Conservation (phyloP, 2,888 invertebrate genomes). For the Lasioglossum leucozonium region DNA sequence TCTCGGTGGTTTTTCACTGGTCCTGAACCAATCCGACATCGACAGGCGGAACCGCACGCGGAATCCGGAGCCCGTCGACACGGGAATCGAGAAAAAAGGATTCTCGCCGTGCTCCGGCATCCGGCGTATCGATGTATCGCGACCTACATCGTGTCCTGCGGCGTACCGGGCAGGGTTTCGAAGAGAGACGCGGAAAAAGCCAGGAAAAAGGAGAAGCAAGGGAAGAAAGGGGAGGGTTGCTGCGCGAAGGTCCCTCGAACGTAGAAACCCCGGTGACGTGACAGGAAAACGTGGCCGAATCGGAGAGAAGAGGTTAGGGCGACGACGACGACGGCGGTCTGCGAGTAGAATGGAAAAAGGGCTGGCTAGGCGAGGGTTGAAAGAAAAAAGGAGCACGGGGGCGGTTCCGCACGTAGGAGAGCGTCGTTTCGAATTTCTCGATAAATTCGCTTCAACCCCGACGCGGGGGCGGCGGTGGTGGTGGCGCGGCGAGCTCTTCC, state of each 20-base stretch:
- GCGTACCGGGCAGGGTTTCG: neutral
- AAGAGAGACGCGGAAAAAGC: neutral
- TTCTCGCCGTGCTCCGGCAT: slow-evolving; percentile 60
- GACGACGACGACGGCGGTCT: neutral
- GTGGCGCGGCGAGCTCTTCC: slow-evolving; percentile 69
- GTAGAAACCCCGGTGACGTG: slow-evolving; percentile 23
- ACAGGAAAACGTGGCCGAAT: slow-evolving; percentile 33
- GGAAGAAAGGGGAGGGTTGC: neutral
- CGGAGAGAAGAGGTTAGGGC: neutral
- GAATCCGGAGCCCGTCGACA: neutral
- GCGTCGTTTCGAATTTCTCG: slow-evolving; percentile 79
- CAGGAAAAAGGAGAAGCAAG: neutral
- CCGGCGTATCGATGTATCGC: slow-evolving; percentile 61
- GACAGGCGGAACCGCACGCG: slow-evolving; percentile 31
- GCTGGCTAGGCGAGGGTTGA: neutral
- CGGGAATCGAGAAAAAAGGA: slow-evolving; percentile 16
- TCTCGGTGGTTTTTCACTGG: neutral
- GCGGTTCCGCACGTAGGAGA: slow-evolving; percentile 4
- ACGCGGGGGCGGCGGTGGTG: no score
- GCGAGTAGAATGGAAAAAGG: slow-evolving; percentile 3
- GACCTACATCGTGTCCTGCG: slow-evolving; percentile 44
- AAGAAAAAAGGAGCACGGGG: slow-evolving; percentile 14
- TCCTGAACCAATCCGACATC: slow-evolving; percentile 21
- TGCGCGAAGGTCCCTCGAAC: neutral
- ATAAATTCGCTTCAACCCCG: slow-evolving; percentile 70